A percentile compares a stretch with the other conserved stretches of the same genome.
Evolutionary conservation across 2,113 vertebrate species (phyloP).

Genomic region (Embiotoca jacksoni): DNA sequence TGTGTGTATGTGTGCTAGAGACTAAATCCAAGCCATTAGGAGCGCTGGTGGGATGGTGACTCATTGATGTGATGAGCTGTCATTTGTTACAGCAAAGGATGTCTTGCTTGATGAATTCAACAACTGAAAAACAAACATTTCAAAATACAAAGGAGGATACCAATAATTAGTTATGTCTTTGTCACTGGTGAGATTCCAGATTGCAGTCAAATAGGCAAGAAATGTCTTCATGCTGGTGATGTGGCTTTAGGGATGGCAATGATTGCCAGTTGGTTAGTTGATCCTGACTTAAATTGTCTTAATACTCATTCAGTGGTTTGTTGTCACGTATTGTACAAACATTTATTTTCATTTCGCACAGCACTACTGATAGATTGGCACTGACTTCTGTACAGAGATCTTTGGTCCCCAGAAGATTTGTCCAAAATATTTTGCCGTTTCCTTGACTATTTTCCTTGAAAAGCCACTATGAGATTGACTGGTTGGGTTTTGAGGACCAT

Average conservation of each 20-base stretch:
- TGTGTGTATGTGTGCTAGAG: neutral
- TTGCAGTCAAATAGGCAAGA: neutral
- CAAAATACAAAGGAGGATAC: neutral
- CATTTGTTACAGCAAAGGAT: slow-evolving; percentile 24
- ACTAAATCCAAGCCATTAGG: slow-evolving; percentile 30
- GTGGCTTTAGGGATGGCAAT: neutral
- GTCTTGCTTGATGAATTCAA: neutral
- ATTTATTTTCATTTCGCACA: neutral
- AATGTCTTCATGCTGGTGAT: neutral
- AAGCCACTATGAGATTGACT: neutral
- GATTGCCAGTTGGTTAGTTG: neutral
- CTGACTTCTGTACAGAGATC: neutral
- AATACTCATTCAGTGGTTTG: neutral
- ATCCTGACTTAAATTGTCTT: neutral
- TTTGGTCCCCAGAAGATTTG: neutral
- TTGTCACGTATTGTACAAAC: neutral
- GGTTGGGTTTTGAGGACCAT: neutral
- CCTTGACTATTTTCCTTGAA: neutral
- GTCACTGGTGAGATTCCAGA: neutral
- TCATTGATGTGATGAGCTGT: slow-evolving; percentile 42
- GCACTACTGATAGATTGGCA: neutral
- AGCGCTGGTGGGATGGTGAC: slow-evolving; percentile 25
- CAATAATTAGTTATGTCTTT: neutral
- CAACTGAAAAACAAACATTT: slow-evolving; percentile 12
- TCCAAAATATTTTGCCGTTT: neutral